A percentile compares a stretch with the other conserved stretches of the same genome.
phyloP scores from a whole-genome alignment of 2,113 vertebrate genomes.

The Phyllostomus hastatus region DNA sequence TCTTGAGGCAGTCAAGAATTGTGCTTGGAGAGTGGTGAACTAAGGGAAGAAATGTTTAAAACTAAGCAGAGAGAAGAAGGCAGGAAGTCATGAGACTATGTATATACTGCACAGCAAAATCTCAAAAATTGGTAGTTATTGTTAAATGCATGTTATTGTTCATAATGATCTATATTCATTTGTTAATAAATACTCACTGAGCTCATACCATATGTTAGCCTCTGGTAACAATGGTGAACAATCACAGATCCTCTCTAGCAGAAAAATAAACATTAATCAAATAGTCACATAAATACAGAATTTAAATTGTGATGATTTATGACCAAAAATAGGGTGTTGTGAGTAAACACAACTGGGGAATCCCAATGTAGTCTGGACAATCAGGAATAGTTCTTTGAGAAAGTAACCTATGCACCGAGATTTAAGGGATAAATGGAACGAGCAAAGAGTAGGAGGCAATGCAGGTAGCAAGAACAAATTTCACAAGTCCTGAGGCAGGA shows the following conservation, averaged over 20 bases:
- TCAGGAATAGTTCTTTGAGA: neutral
- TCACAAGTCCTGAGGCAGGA: neutral
- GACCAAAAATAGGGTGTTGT: neutral
- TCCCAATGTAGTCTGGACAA: neutral
- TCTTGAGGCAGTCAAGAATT: neutral
- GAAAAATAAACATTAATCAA: neutral
- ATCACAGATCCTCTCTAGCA: neutral
- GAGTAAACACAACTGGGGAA: neutral
- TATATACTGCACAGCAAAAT: neutral
- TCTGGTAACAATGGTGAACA: neutral
- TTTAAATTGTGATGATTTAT: slow-evolving; percentile 20
- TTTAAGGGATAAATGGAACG: neutral
- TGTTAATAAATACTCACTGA: slow-evolving; percentile 27
- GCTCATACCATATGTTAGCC: neutral
- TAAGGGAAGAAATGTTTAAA: neutral
- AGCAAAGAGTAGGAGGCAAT: neutral
- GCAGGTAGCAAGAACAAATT: neutral
- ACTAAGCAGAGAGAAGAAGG: neutral
- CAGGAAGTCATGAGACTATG: neutral
- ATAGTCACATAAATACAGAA: neutral
- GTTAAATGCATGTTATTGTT: neutral
- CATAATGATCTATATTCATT: neutral
- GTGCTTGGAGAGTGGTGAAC: neutral
- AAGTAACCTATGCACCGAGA: neutral
- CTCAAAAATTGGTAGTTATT: neutral